Evolutionary conservation across 2,113 vertebrate genomes (phyloP).

Genomic region (Galeopterus variegatus): DNA sequence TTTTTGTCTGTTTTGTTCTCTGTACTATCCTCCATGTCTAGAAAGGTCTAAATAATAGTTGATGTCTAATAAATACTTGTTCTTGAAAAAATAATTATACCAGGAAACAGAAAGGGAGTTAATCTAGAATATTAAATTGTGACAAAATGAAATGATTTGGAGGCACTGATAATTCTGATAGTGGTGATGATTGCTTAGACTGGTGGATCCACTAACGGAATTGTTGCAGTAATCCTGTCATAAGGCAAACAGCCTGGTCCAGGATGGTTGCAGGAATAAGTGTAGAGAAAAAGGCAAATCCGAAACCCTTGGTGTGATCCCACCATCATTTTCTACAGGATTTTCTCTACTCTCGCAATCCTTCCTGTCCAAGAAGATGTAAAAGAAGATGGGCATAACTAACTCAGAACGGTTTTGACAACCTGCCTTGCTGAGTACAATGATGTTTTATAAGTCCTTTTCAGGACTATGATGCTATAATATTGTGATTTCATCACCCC

Average conservation of each 20-base stretch:
- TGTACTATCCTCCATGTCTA: background rate
- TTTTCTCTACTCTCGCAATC: background rate
- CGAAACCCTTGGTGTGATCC: background rate
- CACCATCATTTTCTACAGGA: background rate
- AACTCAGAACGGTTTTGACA: slow-evolving; percentile 46
- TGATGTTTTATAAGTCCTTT: slow-evolving; percentile 18
- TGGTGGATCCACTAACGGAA: background rate
- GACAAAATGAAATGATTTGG: background rate
- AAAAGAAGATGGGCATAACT: background rate
- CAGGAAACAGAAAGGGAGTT: background rate
- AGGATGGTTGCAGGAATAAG: background rate
- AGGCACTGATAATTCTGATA: background rate
- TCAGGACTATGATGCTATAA: background rate
- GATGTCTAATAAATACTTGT: background rate
- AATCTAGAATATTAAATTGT: background rate
- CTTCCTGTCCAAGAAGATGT: background rate
- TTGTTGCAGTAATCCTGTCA: background rate
- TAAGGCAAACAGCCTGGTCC: background rate
- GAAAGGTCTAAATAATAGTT: background rate
- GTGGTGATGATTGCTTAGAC: background rate
- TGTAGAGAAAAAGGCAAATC: background rate
- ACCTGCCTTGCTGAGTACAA: background rate
- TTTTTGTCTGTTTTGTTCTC: slow-evolving; percentile 25
- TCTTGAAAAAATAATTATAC: slow-evolving; percentile 39
- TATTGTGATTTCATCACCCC: background rate